Conservation (phyloP, 2,888 invertebrate genomes). For the Lucinisca nassula region DNA sequence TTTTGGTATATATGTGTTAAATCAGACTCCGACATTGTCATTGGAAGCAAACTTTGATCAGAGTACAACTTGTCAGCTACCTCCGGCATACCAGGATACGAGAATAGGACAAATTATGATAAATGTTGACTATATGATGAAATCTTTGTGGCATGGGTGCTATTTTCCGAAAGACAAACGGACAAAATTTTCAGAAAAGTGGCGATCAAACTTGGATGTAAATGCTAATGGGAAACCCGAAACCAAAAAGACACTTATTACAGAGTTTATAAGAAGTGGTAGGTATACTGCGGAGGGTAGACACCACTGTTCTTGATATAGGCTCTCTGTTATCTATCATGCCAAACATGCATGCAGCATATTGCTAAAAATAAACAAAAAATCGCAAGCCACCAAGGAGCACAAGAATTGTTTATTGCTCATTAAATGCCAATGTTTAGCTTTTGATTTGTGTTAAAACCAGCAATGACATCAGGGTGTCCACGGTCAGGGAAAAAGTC, state of each 20-base stretch:
- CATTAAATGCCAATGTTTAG: no score
- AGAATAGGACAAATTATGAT: slow-evolving; percentile 86
- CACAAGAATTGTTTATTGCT: no score
- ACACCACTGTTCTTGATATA: no score
- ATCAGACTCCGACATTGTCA: slow-evolving; percentile 86
- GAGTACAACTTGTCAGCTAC: slow-evolving; percentile 86
- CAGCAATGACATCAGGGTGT: no score
- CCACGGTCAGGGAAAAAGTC: no score
- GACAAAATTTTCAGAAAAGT: slow-evolving; percentile 87
- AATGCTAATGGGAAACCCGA: slow-evolving; percentile 85
- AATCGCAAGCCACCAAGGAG: no score
- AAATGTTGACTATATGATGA: slow-evolving; percentile 88
- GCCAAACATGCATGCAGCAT: no score
- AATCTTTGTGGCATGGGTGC: slow-evolving; percentile 88
- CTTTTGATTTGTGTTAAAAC: no score
- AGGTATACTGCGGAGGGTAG: no score
- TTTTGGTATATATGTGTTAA: slow-evolving; percentile 86
- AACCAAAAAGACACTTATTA: slow-evolving; percentile 85
- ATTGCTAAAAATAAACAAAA: no score
- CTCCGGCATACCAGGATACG: slow-evolving; percentile 87
- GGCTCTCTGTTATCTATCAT: no score
- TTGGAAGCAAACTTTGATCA: slow-evolving; percentile 87
- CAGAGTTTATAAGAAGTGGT: slow-evolving; percentile 87
- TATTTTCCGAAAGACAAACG: slow-evolving; percentile 87
- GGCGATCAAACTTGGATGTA: slow-evolving; percentile 86